These are phyloP conservation scores for Zaprionus lachaisei DNA, from an alignment of 1,140 invertebrate species.

Conservation along the genomic window DNA sequence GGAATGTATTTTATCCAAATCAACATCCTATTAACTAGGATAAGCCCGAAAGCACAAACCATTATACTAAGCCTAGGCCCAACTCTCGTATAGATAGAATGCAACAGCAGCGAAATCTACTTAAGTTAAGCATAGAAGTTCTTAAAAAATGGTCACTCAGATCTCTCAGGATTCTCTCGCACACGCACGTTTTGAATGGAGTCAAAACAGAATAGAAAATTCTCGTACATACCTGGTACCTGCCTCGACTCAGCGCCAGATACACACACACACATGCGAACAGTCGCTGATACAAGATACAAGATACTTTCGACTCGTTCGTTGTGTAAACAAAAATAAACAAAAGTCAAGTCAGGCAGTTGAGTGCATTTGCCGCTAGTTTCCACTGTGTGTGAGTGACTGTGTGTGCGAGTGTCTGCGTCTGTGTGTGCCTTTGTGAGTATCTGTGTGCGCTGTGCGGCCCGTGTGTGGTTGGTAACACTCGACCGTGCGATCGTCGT, in stretches of 20 bases:
- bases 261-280: conserved; percentile 1
- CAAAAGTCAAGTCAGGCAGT: conserved; percentile 70
- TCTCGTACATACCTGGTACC: conserved; percentile 22
- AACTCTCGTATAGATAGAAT: too few relatives aligned
- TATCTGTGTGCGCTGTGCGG: conserved; percentile 1
- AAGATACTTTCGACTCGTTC: conserved; percentile 24
- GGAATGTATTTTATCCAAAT: too few relatives aligned
- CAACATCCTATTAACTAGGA: too few relatives aligned
- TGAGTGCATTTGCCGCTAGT: conserved; percentile 36
- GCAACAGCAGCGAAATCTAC: too few relatives aligned
- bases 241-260: conserved; percentile 5
- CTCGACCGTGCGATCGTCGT: conserved; percentile 45
- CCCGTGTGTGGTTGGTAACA: conserved; percentile 59
- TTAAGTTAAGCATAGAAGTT: too few relatives aligned
- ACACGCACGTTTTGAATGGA: background rate
- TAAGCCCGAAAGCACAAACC: too few relatives aligned
- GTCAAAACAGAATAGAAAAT: conserved; percentile 29
- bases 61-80: too few relatives aligned
- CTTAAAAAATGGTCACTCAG: background rate
- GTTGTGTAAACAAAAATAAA: conserved; percentile 65
- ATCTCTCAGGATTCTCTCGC: background rate
- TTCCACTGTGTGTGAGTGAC: conserved; percentile 16
- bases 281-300: conserved; percentile 49
- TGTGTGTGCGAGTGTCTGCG: conserved; percentile 17
- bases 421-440: background rate